Conservation (phyloP, 1,140 invertebrate species). For the Papilio polytes region DNA sequence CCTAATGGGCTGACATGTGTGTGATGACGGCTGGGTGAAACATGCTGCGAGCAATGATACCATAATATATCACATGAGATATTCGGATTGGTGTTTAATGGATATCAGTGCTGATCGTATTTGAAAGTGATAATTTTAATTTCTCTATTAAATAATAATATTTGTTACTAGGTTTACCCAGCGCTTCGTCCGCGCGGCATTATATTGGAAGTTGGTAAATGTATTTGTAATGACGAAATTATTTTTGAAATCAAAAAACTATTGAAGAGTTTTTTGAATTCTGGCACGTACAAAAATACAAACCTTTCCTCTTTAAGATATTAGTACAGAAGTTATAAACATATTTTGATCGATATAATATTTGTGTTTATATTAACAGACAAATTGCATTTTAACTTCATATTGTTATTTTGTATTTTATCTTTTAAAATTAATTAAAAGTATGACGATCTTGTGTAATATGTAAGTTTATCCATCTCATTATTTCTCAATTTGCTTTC, state of each 20-base stretch:
- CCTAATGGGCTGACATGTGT: slow-evolving; percentile 18
- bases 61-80: not conserved
- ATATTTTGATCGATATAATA: no score
- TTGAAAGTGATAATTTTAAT: not conserved
- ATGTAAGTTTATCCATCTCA: slow-evolving; percentile 14
- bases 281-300: no score
- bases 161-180: no score
- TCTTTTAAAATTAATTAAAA: not conserved
- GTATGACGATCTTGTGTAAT: not conserved
- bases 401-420: not conserved
- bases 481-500: slow-evolving; percentile 6
- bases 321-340: no score
- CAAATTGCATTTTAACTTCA: no score
- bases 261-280: no score
- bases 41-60: not conserved
- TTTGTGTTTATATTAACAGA: no score
- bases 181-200: no score
- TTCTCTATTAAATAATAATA: not conserved
- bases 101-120: not conserved
- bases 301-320: no score
- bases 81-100: not conserved
- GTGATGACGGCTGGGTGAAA: not conserved
- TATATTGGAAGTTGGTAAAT: no score
- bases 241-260: no score
- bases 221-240: no score